phyloP scores from a whole-genome alignment of 2,797 vertebrate species.

The Bradypus variegatus region DNA sequence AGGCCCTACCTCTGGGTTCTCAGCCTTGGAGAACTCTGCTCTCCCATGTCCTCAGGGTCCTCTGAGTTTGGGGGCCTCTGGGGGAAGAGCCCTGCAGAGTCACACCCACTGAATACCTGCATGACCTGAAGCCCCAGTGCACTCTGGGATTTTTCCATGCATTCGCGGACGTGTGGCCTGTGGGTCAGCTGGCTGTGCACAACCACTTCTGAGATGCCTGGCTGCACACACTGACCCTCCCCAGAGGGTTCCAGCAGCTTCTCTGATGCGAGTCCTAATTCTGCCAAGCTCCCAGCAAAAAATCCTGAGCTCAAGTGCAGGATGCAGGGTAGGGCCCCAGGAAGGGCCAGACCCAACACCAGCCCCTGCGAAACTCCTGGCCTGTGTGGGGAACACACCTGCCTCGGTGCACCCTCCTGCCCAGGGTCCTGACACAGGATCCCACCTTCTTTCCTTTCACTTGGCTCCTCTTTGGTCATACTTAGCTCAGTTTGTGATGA shows the following conservation, averaged over 20 bases:
- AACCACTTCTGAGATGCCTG: neutral
- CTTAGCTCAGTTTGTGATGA: neutral
- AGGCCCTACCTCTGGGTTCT: neutral
- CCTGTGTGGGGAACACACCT: neutral
- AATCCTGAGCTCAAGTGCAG: neutral
- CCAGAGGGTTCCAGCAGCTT: neutral
- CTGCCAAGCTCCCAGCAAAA: neutral
- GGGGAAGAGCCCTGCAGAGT: neutral
- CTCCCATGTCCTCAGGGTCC: neutral
- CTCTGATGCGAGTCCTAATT: neutral
- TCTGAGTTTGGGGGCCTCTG: neutral
- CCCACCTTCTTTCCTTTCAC: accelerated
- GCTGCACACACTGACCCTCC: neutral
- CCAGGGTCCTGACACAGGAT: neutral
- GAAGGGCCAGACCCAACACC: no score
- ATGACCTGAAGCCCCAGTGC: neutral
- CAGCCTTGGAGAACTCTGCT: neutral
- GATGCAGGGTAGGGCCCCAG: neutral
- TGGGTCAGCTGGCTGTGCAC: neutral
- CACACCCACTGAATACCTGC: neutral
- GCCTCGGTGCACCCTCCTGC: neutral
- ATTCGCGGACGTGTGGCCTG: neutral
- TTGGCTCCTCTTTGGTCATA: neutral
- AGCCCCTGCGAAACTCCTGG: neutral
- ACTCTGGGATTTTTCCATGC: neutral